These are phyloP conservation scores for Balaeniceps rex DNA, from an alignment of 2,113 vertebrate species.

Conservation along the genomic window DNA sequence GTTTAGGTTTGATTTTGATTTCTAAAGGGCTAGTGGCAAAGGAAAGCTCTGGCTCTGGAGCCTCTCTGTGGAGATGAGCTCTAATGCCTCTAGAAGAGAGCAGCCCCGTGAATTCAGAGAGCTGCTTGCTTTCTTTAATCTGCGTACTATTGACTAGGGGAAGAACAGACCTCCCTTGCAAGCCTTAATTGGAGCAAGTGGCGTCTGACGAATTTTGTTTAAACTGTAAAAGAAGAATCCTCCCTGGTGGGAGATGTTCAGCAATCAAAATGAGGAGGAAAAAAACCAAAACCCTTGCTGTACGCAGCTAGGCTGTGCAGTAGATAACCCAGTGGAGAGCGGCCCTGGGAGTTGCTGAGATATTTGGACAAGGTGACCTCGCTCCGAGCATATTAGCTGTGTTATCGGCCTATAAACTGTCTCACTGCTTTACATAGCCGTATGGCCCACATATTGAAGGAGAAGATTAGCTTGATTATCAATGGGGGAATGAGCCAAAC, in stretches of 20 bases:
- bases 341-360: constrained; percentile 1
- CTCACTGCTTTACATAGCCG: constrained; percentile 47
- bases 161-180: constrained; percentile 5
- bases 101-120: background rate
- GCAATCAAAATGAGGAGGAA: background rate
- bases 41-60: background rate
- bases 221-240: constrained; percentile 6
- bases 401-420: constrained; percentile 25
- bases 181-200: constrained; percentile 50
- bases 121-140: background rate
- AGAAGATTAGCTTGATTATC: constrained; percentile 74
- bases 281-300: background rate
- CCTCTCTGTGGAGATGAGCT: background rate
- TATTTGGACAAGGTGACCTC: constrained; percentile 75
- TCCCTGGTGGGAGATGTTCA: constrained; percentile 16
- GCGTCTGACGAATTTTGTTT: constrained; percentile 15
- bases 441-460: constrained; percentile 34
- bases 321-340: background rate
- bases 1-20: background rate
- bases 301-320: background rate
- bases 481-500: constrained; percentile 76
- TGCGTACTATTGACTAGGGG: background rate
- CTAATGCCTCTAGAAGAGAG: background rate
- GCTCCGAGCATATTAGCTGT: constrained; percentile 34
- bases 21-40: background rate